Percentiles rank a stretch among this genome's conserved stretches.
These are phyloP conservation scores for Manis crassicaudata DNA, from an alignment of 2,797 vertebrate species.

Conservation along the genomic window DNA sequence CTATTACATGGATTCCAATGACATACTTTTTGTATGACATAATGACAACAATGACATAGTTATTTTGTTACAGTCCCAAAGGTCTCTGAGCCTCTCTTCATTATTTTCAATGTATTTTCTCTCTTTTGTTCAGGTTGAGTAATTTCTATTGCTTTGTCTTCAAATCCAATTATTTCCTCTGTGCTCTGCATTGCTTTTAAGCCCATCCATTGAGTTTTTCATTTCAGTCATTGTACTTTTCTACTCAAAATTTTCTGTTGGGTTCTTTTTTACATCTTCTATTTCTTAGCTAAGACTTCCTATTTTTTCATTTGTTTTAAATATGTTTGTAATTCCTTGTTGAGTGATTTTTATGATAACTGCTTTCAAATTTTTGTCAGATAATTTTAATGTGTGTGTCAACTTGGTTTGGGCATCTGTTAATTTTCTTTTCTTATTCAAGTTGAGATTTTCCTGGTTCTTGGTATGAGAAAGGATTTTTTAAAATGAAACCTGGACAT, in stretches of 20 bases:
- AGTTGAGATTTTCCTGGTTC: slow-evolving; percentile 8
- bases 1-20: neutral
- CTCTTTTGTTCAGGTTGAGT: neutral
- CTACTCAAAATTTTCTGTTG: neutral
- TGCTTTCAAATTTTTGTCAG: slow-evolving; percentile 1
- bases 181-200: neutral
- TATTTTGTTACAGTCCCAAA: neutral
- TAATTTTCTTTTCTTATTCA: slow-evolving; percentile 38
- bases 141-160: slow-evolving; percentile 1
- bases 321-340: neutral
- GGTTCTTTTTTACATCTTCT: neutral
- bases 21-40: neutral
- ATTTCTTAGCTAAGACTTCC: neutral
- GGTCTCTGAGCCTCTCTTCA: neutral
- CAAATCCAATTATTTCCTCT: slow-evolving; percentile 32
- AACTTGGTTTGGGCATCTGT: neutral
- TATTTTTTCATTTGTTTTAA: slow-evolving; percentile 7
- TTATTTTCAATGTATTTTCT: slow-evolving; percentile 9
- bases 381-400: slow-evolving; percentile 10
- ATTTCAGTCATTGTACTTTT: slow-evolving; percentile 25
- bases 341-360: slow-evolving; percentile 11
- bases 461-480: neutral
- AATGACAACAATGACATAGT: neutral
- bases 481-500: slow-evolving; percentile 36
- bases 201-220: neutral